A percentile compares a stretch with the other conserved stretches of the same genome.
phyloP scores from a whole-genome alignment of 1,140 invertebrate species.

The Drosophila fuyamai region DNA sequence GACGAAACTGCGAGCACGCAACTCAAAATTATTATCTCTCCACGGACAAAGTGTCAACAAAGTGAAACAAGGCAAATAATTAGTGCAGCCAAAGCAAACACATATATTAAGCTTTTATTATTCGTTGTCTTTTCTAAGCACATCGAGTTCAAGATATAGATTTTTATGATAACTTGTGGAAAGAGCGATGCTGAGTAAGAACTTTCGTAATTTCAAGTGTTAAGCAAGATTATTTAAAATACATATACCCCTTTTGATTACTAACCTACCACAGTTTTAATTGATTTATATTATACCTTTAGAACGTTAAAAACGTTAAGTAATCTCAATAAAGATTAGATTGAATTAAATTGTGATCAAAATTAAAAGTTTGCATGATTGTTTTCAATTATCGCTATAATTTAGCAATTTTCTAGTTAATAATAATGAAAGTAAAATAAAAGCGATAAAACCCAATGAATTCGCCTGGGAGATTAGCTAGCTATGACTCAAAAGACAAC shows the following conservation, averaged over 20 bases:
- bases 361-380: neutral
- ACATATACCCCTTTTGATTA: neutral
- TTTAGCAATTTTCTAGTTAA: neutral
- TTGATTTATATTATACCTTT: neutral
- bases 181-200: too few species aligned
- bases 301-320: neutral
- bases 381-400: neutral
- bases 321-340: too few species aligned
- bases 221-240: neutral
- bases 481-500: neutral
- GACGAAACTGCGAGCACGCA: constrained; percentile 33
- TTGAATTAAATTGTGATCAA: neutral
- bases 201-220: neutral
- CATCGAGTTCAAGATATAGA: neutral
- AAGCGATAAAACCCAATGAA: neutral
- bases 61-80: constrained; percentile 53
- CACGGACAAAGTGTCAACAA: constrained; percentile 51
- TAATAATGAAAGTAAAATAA: neutral
- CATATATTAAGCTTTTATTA: constrained; percentile 14
- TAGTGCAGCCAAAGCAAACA: constrained; percentile 41
- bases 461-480: neutral
- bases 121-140: neutral
- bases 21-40: constrained; percentile 54
- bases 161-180: neutral
- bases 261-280: neutral